A percentile compares a stretch with the other conserved stretches of the same genome.
These are phyloP conservation scores for Rugalucina vietnamica DNA, from an alignment of 2,888 invertebrate genomes.

Conservation along the genomic window DNA sequence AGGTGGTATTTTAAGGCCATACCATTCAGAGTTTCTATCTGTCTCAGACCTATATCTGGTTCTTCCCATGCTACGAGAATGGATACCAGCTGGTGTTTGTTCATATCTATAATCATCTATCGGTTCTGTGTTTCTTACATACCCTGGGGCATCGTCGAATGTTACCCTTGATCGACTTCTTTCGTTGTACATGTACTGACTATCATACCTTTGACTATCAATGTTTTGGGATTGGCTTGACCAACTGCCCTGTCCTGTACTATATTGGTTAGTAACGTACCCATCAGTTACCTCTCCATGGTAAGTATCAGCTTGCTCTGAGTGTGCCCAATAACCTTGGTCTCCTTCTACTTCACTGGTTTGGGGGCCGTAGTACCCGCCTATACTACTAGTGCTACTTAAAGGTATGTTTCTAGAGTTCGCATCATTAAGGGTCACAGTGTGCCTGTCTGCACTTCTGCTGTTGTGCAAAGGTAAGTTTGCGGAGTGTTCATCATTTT, in stretches of 20 bases:
- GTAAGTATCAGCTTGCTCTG: background rate
- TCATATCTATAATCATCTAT: too few species aligned
- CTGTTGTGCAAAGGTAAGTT: too few species aligned
- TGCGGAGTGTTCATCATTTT: too few species aligned
- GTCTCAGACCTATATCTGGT: too few species aligned
- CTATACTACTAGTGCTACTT: background rate
- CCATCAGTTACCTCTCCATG: background rate
- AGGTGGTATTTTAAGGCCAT: conserved; percentile 26
- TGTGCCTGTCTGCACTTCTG: background rate
- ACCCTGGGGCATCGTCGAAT: background rate
- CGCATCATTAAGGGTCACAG: background rate
- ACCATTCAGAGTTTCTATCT: background rate
- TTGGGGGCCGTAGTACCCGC: background rate
- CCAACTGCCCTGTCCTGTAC: background rate
- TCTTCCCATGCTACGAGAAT: background rate
- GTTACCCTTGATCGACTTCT: background rate
- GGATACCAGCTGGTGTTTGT: background rate
- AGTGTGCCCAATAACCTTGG: background rate
- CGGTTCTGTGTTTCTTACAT: too few species aligned
- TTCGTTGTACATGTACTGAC: background rate
- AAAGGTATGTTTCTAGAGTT: background rate
- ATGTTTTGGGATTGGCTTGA: background rate
- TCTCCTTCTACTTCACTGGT: too few species aligned
- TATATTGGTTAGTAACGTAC: background rate
- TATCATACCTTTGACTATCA: background rate